These are phyloP conservation scores for Mugil cephalus DNA, from an alignment of 2,113 vertebrate genomes.

Conservation along the genomic window DNA sequence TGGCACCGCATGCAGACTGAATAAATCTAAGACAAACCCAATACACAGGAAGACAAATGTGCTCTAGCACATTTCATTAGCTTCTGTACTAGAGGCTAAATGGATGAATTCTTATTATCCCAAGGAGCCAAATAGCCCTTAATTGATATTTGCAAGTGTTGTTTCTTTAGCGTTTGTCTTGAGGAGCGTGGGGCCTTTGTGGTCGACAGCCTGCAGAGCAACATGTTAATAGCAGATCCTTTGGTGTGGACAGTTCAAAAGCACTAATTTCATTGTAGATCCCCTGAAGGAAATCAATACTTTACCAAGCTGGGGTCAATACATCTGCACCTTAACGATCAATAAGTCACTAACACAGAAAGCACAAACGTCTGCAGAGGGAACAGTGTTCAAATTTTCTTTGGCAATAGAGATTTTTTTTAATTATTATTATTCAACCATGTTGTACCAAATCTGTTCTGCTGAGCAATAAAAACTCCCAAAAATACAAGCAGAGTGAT, in stretches of 20 bases:
- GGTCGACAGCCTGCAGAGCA: constrained; percentile 16
- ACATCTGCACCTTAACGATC: constrained; percentile 49
- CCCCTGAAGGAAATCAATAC: constrained; percentile 48
- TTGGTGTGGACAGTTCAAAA: constrained; percentile 32
- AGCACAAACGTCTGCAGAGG: not conserved
- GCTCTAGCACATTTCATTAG: not conserved
- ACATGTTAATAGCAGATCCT: constrained; percentile 24
- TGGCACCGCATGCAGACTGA: not conserved
- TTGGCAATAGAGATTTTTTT: not conserved
- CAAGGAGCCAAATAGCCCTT: constrained; percentile 9
- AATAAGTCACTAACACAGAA: constrained; percentile 43
- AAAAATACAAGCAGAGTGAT: not conserved
- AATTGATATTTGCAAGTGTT: constrained; percentile 27
- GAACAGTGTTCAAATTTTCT: not conserved
- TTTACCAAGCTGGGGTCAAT: constrained; percentile 38
- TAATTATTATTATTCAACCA: no score
- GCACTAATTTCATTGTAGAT: constrained; percentile 55
- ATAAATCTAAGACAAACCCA: constrained; percentile 22
- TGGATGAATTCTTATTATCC: constrained; percentile 7
- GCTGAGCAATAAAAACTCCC: not conserved
- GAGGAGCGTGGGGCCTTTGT: not conserved
- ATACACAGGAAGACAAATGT: not conserved
- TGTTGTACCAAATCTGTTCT: not conserved
- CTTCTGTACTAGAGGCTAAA: not conserved
- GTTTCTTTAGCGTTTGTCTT: constrained; percentile 1